Base-by-base conservation (phyloP, 2,888 invertebrate species). In the Lasioglossum leucozonium region DNA sequence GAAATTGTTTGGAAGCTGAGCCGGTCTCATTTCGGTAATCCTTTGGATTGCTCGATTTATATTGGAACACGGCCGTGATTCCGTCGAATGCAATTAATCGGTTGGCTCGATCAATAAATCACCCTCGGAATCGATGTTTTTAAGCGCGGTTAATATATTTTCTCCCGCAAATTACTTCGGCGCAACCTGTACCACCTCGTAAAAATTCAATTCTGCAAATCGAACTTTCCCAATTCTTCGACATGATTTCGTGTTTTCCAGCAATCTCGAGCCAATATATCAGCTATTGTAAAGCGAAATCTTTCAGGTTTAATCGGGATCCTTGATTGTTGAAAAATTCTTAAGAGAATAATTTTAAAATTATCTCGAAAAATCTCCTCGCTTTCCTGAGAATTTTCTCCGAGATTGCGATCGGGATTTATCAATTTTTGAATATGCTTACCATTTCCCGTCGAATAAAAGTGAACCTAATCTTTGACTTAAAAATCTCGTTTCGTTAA, bases 1-100 rank as follows among this genome's bases (percentile, higher is more conserved):
- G 37, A 44, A 67, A 79, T 62, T n/a, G 62, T 67, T 62, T 40
- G 42, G 10, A n/a, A 69, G 34, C 42, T 79, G 62, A 75, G 47
- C 58, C n/a, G 40, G n/a, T 22, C 51, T 76, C 16, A 18, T 51
- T 62, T 44, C 40, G 30, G 22, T 71, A 58, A 75, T 75, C 55
- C 55, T n/a, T n/a, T 18, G 42, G 40, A 65, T 72, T 18, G 34
- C 44, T 80, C 13, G 51, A 76, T 40, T 65, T 55, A 72, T 55
- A 72, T 22, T 30, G 34, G 40, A 51, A 26, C 13, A 51, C 30
- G 26, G 5, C 13, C n/a, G 42, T 67, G 40, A 72, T 55, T 81
- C 42, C 26, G 37, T 73, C 58, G 42, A 18, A 16, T 10, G 37
- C 22, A 55, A 76, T 81, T 37, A 76, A 26, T 55, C 5, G 22